These are phyloP conservation scores for Chaetophractus vellerosus DNA, from an alignment of 2,797 vertebrate genomes.

Conservation along the genomic window DNA sequence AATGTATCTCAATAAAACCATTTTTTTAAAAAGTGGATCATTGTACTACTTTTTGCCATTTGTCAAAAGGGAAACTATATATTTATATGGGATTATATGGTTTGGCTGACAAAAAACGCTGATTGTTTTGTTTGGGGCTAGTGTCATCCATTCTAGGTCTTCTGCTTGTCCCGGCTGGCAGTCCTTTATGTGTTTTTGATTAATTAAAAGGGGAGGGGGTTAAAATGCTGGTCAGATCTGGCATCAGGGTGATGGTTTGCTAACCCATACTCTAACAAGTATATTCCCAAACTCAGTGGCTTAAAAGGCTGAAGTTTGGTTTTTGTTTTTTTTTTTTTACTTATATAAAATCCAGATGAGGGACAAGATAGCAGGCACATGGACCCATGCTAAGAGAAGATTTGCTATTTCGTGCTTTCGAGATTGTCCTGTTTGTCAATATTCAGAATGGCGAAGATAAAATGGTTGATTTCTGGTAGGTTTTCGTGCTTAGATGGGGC, in stretches of 20 bases:
- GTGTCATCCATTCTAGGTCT: neutral
- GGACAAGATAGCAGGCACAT: neutral
- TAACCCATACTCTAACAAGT: too few relatives aligned
- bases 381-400: neutral
- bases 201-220: too few relatives aligned
- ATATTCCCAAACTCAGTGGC: neutral
- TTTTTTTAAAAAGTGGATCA: neutral
- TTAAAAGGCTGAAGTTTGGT: neutral
- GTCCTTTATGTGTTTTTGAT: constrained; percentile 67
- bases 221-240: neutral
- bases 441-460: neutral
- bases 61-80: constrained; percentile 26
- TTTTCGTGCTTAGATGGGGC: neutral
- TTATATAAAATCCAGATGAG: neutral
- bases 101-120: neutral
- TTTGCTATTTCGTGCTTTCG: neutral
- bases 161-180: neutral
- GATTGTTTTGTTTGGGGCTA: constrained; percentile 15
- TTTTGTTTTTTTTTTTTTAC: neutral
- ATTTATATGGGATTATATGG: neutral
- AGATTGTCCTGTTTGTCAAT: neutral
- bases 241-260: neutral
- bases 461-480: neutral
- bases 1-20: neutral
- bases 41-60: constrained; percentile 10